Conservation (phyloP, 2,797 vertebrate genomes). For the Trachops cirrhosus region DNA sequence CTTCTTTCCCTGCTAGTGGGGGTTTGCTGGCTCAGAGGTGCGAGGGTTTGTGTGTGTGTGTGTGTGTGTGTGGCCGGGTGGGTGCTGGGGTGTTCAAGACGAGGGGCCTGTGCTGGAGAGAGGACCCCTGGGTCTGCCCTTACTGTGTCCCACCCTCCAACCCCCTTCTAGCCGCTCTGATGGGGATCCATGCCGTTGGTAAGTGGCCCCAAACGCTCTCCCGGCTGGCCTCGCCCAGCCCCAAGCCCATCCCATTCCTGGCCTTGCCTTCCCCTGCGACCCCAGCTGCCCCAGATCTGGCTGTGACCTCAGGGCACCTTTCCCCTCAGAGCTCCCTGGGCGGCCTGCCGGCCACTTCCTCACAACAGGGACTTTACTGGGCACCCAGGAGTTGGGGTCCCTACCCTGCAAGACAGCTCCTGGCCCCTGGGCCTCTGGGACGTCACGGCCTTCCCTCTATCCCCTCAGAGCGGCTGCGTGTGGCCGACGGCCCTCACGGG, state of each 20-base stretch:
- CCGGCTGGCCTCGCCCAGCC: neutral
- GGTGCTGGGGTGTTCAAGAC: neutral
- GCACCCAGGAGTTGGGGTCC: neutral
- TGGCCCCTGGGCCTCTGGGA: neutral
- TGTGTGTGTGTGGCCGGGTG: neutral
- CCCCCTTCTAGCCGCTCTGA: constrained; percentile 80
- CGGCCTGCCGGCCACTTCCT: too few species aligned
- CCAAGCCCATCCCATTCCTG: neutral
- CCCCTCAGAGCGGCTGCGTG: constrained; percentile 70
- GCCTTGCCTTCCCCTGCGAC: neutral
- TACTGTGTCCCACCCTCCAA: constrained; percentile 33
- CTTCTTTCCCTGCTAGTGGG: neutral
- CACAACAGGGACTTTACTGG: neutral
- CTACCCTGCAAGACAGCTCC: neutral
- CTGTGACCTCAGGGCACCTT: neutral
- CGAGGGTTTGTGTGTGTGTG: neutral
- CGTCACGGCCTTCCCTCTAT: neutral
- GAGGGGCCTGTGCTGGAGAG: neutral
- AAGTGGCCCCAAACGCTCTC: constrained; percentile 58
- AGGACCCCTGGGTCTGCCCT: neutral
- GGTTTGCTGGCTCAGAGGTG: constrained; percentile 20
- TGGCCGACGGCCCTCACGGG: constrained; percentile 67
- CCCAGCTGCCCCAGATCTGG: neutral
- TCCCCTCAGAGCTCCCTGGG: neutral
- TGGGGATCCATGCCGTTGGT: constrained; percentile 76